Percentiles rank a stretch among this genome's conserved stretches.
Conservation (phyloP, 2,888 invertebrate genomes). For the Selenia dentaria region DNA sequence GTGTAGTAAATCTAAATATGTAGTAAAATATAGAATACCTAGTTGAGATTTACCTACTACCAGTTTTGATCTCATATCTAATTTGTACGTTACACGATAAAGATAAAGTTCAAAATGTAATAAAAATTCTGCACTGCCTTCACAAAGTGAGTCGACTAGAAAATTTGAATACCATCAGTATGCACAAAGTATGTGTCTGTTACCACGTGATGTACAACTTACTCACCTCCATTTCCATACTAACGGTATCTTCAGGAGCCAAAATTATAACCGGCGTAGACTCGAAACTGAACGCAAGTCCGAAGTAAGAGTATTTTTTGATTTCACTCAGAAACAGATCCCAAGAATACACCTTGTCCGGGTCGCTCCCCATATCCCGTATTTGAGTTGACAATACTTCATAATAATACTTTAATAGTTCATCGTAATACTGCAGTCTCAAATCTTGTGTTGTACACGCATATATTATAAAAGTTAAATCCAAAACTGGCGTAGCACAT, state of each 20-base stretch:
- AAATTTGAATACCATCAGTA: too few species aligned
- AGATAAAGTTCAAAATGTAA: too few species aligned
- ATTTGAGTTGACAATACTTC: conserved; percentile 80
- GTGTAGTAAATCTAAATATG: too few species aligned
- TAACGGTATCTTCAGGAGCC: conserved; percentile 82
- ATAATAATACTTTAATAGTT: conserved; percentile 86
- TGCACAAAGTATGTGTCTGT: too few species aligned
- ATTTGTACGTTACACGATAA: too few species aligned
- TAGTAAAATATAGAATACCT: too few species aligned
- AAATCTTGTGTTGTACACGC: conserved; percentile 86
- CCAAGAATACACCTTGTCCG: conserved; percentile 79
- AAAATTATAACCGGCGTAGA: conserved; percentile 83
- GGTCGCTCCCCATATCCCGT: conserved; percentile 84
- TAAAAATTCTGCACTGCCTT: too few species aligned
- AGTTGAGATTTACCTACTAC: too few species aligned
- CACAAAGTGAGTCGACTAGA: too few species aligned
- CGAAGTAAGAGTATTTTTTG: conserved; percentile 82
- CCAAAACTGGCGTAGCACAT: conserved; percentile 83
- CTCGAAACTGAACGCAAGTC: conserved; percentile 85
- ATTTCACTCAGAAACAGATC: conserved; percentile 80
- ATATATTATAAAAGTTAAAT: conserved; percentile 80
- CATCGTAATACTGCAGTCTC: conserved; percentile 83
- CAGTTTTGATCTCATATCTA: too few species aligned
- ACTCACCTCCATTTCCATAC: conserved; percentile 85
- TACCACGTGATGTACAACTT: too few species aligned